Evolutionary conservation across 2,888 invertebrate genomes (phyloP).

Genomic region (Teleogryllus oceanicus): DNA sequence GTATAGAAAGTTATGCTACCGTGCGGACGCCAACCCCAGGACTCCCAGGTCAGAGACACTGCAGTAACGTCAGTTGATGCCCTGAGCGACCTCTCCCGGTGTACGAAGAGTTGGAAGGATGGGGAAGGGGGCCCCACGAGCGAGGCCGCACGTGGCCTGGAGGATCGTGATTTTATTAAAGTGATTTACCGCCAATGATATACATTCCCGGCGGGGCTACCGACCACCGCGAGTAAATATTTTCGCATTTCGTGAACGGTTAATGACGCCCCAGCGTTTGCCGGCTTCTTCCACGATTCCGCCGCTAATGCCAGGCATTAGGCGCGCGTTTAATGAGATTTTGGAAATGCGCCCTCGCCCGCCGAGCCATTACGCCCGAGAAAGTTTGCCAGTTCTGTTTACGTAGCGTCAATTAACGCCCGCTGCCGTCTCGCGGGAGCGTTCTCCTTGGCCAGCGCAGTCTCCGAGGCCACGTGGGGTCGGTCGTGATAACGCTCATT

Average conservation of each 20-base stretch:
- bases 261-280: neutral
- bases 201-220: neutral
- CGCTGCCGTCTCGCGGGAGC: neutral
- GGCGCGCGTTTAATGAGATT: slow-evolving; percentile 5
- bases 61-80: neutral
- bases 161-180: neutral
- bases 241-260: neutral
- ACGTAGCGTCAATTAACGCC: neutral
- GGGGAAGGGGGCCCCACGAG: neutral
- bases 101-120: neutral
- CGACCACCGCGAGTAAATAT: neutral
- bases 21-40: too few relatives aligned
- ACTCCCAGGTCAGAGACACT: too few relatives aligned
- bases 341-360: neutral
- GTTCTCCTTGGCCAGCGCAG: neutral
- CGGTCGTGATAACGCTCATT: neutral
- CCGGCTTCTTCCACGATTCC: neutral
- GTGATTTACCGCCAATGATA: neutral
- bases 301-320: slow-evolving; percentile 18
- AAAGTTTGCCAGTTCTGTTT: neutral
- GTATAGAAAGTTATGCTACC: too few relatives aligned
- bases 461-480: neutral
- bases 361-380: neutral
- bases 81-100: neutral
- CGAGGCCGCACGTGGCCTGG: neutral